Evolutionary conservation across 1,140 invertebrate species (phyloP).

Genomic region (Lerema accius): DNA sequence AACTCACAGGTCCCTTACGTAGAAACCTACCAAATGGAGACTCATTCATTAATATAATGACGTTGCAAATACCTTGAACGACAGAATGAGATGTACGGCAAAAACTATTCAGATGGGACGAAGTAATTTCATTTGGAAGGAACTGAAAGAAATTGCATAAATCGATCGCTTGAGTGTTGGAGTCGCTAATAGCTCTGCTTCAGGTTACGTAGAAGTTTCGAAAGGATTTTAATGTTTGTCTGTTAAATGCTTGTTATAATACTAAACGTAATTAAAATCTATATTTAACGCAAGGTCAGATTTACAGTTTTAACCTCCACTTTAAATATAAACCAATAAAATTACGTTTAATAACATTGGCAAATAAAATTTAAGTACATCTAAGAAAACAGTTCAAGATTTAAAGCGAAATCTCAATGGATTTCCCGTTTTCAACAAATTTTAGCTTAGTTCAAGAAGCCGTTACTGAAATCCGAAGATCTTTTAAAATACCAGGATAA

Average conservation of each 20-base stretch:
- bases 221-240: no score
- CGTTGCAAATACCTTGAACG: conserved; percentile 30
- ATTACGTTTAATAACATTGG: no score
- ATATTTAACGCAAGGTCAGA: no score
- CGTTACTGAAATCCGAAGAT: conserved; percentile 4
- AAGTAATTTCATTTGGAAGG: conserved; percentile 28
- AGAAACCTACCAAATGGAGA: conserved; percentile 26
- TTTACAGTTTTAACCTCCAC: no score
- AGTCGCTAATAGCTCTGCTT: conserved; percentile 2
- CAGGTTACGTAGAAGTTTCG: neutral
- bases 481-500: neutral
- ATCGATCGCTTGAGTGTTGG: conserved; percentile 9
- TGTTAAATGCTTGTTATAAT: no score
- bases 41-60: conserved; percentile 48
- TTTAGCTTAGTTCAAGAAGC: conserved; percentile 11
- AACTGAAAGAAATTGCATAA: conserved; percentile 16
- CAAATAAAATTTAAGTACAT: no score
- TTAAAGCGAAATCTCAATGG: conserved; percentile 13
- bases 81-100: conserved; percentile 26
- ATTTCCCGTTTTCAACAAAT: conserved; percentile 15
- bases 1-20: conserved; percentile 18
- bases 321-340: no score
- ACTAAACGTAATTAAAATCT: no score
- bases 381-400: no score
- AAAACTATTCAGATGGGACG: conserved; percentile 35